These are phyloP conservation scores for Bovichtus diacanthus DNA, from an alignment of 2,797 vertebrate species.

Conservation along the genomic window DNA sequence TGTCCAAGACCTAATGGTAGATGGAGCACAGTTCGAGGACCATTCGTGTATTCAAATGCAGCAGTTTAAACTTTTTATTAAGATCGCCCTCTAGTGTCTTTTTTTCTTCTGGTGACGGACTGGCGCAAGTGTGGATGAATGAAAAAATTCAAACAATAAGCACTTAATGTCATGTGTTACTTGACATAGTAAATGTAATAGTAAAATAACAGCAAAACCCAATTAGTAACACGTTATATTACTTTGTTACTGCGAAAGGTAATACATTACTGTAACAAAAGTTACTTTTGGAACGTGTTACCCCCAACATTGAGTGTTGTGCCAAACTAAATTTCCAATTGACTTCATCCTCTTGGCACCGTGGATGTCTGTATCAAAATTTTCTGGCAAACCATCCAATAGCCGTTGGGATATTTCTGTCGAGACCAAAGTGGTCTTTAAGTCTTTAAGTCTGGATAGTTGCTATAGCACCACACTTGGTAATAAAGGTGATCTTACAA, in stretches of 20 bases:
- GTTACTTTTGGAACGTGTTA: too few relatives aligned
- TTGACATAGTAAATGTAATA: not conserved
- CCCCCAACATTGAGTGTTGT: not conserved
- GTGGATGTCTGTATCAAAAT: not conserved
- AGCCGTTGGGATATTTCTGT: not conserved
- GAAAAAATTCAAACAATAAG: not conserved
- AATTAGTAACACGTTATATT: not conserved
- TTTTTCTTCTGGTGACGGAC: not conserved
- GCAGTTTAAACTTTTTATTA: too few relatives aligned
- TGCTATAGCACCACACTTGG: not conserved
- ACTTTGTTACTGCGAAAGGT: not conserved
- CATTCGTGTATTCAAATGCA: too few relatives aligned
- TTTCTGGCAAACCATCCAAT: not conserved
- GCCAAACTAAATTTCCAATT: not conserved
- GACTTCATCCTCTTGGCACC: not conserved
- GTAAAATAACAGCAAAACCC: not conserved
- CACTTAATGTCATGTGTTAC: not conserved
- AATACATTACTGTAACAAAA: not conserved
- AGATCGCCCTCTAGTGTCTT: not conserved
- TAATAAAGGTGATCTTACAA: not conserved
- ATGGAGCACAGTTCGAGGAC: too few relatives aligned
- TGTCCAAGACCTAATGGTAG: too few relatives aligned
- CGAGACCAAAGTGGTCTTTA: not conserved
- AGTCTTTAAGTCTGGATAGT: not conserved
- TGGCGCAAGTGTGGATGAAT: not conserved